These are phyloP conservation scores for Micrasema longulum DNA, from an alignment of 1,140 invertebrate genomes.

Conservation along the genomic window DNA sequence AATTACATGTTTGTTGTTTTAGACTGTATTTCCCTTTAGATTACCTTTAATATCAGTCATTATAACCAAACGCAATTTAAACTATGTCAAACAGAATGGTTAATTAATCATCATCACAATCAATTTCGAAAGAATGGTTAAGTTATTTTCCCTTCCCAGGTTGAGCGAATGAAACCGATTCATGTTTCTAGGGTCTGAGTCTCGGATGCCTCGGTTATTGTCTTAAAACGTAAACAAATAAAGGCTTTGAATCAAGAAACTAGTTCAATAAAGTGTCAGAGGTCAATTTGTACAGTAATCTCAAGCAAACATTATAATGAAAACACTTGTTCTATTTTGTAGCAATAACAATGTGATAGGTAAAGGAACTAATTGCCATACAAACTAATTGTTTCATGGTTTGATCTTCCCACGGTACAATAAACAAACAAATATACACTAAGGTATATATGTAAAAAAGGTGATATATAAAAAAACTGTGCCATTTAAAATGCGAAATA, in stretches of 20 bases:
- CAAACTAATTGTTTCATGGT: constrained; percentile 38
- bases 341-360: not conserved
- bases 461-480: no score
- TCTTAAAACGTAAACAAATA: constrained; percentile 14
- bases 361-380: constrained; percentile 33
- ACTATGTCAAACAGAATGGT: not conserved
- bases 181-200: not conserved
- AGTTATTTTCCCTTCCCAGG: not conserved
- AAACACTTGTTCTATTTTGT: constrained; percentile 1
- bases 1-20: no score
- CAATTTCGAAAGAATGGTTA: not conserved
- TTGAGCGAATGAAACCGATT: not conserved
- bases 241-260: not conserved
- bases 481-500: no score
- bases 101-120: constrained; percentile 1
- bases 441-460: no score
- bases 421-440: no score
- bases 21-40: no score
- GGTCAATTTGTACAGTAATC: constrained; percentile 9
- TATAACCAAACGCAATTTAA: no score
- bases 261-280: constrained; percentile 1
- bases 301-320: not conserved
- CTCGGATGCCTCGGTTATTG: constrained; percentile 3
- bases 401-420: constrained; percentile 12
- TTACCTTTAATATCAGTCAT: no score